Evolutionary conservation across 2,888 invertebrate genomes (phyloP).

Genomic region (Leptinotarsa tumamoca): DNA sequence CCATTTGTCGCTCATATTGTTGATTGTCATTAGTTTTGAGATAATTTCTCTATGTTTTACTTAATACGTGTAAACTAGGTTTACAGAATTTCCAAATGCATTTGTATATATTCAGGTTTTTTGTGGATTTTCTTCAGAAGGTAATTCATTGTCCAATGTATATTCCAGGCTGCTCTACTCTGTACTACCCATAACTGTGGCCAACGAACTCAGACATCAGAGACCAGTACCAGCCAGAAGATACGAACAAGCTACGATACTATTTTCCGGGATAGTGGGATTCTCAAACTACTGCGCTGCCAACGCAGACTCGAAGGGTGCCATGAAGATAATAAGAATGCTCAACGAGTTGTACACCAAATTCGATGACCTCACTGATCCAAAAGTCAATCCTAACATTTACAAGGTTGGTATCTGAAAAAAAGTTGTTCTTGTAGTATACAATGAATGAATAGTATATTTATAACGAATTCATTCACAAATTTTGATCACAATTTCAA

Average conservation of each 20-base stretch:
- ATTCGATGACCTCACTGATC: conserved; percentile 93
- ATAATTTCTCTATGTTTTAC: no score
- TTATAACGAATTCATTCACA: no score
- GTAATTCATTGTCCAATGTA: background rate
- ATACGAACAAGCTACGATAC: conserved; percentile 90
- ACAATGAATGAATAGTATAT: no score
- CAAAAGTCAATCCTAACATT: conserved; percentile 91
- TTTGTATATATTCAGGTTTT: background rate
- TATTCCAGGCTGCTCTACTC: conserved; percentile 86
- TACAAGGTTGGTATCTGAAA: conserved; percentile 79
- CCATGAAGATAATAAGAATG: conserved; percentile 96
- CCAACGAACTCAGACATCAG: conserved; percentile 92
- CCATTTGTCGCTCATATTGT: no score
- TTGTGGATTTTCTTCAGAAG: background rate
- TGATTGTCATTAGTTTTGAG: no score
- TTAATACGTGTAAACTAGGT: no score
- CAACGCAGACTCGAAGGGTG: conserved; percentile 91
- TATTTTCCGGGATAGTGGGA: conserved; percentile 95
- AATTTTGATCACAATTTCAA: no score
- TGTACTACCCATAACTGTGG: conserved; percentile 92
- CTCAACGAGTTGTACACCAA: conserved; percentile 93
- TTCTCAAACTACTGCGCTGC: conserved; percentile 91
- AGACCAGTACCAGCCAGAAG: conserved; percentile 90
- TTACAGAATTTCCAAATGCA: no score
- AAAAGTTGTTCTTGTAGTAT: no score